Evolutionary conservation across 2,113 vertebrate species (phyloP), one percentile per base, ranked within the genome.

Genomic region (Erpornis zantholeuca): DNA sequence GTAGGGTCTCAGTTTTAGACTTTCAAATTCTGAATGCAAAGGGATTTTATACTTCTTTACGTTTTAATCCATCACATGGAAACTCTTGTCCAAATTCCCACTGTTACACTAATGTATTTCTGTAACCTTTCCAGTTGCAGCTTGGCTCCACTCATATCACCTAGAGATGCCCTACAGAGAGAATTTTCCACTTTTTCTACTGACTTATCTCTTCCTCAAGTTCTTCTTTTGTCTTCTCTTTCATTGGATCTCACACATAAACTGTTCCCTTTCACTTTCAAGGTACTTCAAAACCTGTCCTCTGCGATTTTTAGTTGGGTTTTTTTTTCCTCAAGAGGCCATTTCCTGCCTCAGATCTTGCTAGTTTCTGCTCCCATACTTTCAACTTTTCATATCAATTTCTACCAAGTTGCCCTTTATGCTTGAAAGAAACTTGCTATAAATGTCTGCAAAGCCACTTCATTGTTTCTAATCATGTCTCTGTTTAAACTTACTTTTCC

Each of bases 71-170:
- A 0, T 80, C 40, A 35, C 19, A n/a, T 5, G 10, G 13, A 61
- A 77, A 15, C 16, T 79, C n/a, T 76, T 82, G 15, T 76, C 35
- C 36, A 75, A 44, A 52, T 50, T 68, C 25, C 6, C 4, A 15
- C 25, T 69, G 19, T 38, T 82, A 35, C 0, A 0, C 27, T 60
- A 42, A 54, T 0, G 0, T 59, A 12, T 36, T 90, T 87, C 61
- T 65, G 25, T 63, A 59, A 70, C 27, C 21, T 68, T 81, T 61
- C 22, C 54, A 61, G 27, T 16, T 52, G 22, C 76, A 45, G 3
- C 7, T 31, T 80, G 57, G 38, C 36, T 77, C 25, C 13, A 20
- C 42, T 86, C 19, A 10, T 45, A 35, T 10, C 2, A 38, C 45
- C 42, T 71, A 64, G 29, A 71, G 14, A 12, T 49, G n/a, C 73